Evolutionary conservation across 1,140 invertebrate genomes (phyloP), one percentile per base, ranked within the genome.

Genomic region (Pseudomyrmex concolor): DNA sequence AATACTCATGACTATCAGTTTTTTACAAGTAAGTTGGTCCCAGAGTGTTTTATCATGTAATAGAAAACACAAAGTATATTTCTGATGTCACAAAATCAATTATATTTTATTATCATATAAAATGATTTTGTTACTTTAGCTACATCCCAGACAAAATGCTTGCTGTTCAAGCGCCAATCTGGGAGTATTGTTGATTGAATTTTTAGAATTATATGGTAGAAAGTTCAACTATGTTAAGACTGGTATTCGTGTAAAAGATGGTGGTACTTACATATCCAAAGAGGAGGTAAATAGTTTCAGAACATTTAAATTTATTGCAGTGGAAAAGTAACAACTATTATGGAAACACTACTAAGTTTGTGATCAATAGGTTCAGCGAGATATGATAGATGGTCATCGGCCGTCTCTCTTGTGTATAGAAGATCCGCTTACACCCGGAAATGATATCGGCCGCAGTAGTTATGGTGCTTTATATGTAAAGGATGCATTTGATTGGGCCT

Each of bases 1-100:
- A 86, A 99, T 99, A 93, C 96, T 99, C 74, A 98, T 99, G 97
- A 98, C 98, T 90, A 98, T 99, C 94, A 99, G 98, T 95, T 99
- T 99, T 95, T 95, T 99, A 83, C 98, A 99, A 96, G 97, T 97
- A 92, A 87, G 92, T 82, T 34, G 34, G 5, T 34, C 0, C 34
- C 34, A 34, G 0, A 34, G 34, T 34, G 34, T 34, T 34, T 34
- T 34, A 34, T 34, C 5, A 34, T 34, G 5, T 34, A 34, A 34
- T 34, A 34, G 5, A 34, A 34, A 34, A 34, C 5, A 34, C 34
- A 34, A 34, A 34, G 5, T 34, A 7, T 34, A 34, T 34, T 34
- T 34, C 34, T 43, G 12, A 1, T 72, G 9, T 8, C 19, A 4
- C 5, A 48, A 34, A 70, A 59, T 64, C 45, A 19, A 81, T 70